Percentiles rank a stretch among this genome's conserved stretches.
phyloP scores from a whole-genome alignment of 2,888 invertebrate species.

The Lymantria dispar region DNA sequence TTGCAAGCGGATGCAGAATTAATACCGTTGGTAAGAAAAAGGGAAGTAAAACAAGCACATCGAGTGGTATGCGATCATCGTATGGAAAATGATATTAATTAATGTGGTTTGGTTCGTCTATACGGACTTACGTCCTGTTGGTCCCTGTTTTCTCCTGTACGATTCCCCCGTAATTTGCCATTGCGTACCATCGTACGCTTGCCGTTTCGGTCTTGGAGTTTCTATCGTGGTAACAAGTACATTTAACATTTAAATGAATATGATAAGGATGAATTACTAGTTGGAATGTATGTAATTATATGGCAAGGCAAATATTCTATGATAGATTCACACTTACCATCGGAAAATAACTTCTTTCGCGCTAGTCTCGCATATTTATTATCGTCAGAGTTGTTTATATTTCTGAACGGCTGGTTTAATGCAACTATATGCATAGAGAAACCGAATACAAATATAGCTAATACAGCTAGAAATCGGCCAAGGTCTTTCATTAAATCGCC shows the following conservation, averaged over 20 bases:
- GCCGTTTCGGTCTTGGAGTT: conserved; percentile 71
- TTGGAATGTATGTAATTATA: conserved; percentile 5
- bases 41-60: conserved; percentile 70
- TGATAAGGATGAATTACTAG: conserved; percentile 13
- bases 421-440: conserved; percentile 99
- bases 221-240: conserved; percentile 57
- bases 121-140: conserved; percentile 84
- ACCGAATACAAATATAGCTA: conserved; percentile 98
- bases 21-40: conserved; percentile 42
- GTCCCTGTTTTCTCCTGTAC: conserved; percentile 85
- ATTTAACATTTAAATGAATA: conserved; percentile 32
- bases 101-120: conserved; percentile 41
- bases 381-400: conserved; percentile 84
- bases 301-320: conserved; percentile 22
- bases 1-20: conserved; percentile 72
- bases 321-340: conserved; percentile 83
- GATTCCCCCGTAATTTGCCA: conserved; percentile 71
- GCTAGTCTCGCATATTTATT: conserved; percentile 80
- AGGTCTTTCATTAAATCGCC: conserved; percentile 96
- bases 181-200: conserved; percentile 58
- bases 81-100: conserved; percentile 49
- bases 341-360: conserved; percentile 84
- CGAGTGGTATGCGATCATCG: conserved; percentile 74
- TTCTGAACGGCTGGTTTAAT: conserved; percentile 95
- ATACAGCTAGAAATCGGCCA: conserved; percentile 97